Evolutionary conservation across 2,113 vertebrate species (phyloP).

Genomic region (Pteruthius melanotis): DNA sequence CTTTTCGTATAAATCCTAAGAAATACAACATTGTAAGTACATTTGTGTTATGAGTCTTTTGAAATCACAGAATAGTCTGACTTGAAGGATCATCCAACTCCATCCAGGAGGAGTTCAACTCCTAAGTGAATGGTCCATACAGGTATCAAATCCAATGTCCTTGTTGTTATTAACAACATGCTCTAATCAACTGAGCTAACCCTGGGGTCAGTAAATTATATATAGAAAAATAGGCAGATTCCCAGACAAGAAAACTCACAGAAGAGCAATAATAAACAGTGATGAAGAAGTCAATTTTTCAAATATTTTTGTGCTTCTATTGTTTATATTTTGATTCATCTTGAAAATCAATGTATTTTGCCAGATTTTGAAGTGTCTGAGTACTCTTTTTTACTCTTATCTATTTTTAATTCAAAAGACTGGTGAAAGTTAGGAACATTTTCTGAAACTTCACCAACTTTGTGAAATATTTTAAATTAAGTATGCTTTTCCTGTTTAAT

Average conservation of each 20-base stretch:
- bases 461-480: background rate
- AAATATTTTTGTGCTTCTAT: background rate
- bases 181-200: background rate
- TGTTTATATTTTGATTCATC: background rate
- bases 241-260: background rate
- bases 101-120: background rate
- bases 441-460: background rate
- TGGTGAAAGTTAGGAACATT: background rate
- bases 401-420: background rate
- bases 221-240: background rate
- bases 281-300: background rate
- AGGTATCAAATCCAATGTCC: background rate
- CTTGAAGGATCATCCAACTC: background rate
- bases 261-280: background rate
- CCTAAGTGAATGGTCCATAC: background rate
- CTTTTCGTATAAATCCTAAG: background rate
- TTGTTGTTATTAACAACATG: background rate
- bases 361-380: background rate
- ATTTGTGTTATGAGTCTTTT: background rate
- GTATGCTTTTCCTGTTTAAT: background rate
- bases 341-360: background rate
- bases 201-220: background rate
- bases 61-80: background rate
- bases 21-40: background rate
- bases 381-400: background rate